Evolutionary conservation across 2,113 vertebrate species (phyloP), one percentile per base, ranked within the genome.

Genomic region (Monarcha castaneiventris): DNA sequence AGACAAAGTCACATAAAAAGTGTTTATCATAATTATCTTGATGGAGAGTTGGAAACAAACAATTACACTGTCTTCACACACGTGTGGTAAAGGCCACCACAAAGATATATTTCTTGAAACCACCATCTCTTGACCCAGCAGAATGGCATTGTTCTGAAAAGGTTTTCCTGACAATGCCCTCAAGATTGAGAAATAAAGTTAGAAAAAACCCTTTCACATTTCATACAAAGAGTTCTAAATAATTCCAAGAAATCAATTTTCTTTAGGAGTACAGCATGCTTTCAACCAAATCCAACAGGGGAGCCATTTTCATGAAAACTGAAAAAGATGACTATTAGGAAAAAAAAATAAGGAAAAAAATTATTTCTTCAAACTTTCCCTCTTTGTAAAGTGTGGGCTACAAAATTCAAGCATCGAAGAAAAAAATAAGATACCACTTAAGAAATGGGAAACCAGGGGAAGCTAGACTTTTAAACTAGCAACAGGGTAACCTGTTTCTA

Each of bases 281-380:
- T 75, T 68, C 48, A 79, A 79, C 5, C 23, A 85, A 84, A 78
- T 82, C 30, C 15, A 87, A 61, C 6, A 49, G 3, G 8, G 13
- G 6, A 80, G 58, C 3, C 11, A 52, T 52, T 76, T 79, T 72
- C 25, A 61, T 73, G 21, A 59, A 72, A 85, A 94, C 67, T 5
- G 18, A 21, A 62, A 63, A 82, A 39, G 13, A 68, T 0, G 0
- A 71, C 10, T 12, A 64, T 27, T 7, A 32, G 13, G 11, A 46
- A 56, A 32, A 59, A 20, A 11, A 11, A 1, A 3, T 2, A 13
- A 4, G 7, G 10, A 2, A 5, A 33, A 15, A 48, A 67, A 44
- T 4, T 37, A 3, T 56, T 90, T 63, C 41, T 30, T 37, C 9
- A 23, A 55, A n/a, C 15, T 72, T 83, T 51, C 4, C 32, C 14